These are phyloP conservation scores for Lacanobia wlatinum DNA, from an alignment of 2,888 invertebrate genomes.

Conservation along the genomic window DNA sequence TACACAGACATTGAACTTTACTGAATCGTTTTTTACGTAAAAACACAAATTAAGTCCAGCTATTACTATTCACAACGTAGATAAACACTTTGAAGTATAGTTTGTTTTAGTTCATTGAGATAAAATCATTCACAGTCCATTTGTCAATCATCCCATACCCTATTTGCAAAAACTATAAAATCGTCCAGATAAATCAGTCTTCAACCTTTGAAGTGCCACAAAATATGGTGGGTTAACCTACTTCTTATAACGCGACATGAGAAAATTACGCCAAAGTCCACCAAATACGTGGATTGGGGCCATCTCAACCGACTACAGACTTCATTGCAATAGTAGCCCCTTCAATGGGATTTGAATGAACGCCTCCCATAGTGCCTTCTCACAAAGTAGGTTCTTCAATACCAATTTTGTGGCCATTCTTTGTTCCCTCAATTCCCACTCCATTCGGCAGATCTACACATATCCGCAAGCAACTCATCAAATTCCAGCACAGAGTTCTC, in stretches of 20 bases:
- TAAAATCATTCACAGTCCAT: constrained; percentile 50
- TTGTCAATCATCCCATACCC: constrained; percentile 40
- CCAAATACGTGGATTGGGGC: not conserved
- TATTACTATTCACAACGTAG: constrained; percentile 54
- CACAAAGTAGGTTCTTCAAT: not conserved
- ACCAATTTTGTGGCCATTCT: constrained; percentile 18
- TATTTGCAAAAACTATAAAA: constrained; percentile 41
- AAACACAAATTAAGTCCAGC: constrained; percentile 34
- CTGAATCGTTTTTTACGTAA: constrained; percentile 17
- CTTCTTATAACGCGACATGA: not conserved
- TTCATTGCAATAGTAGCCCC: not conserved
- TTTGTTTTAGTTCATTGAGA: constrained; percentile 27
- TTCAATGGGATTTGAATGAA: constrained; percentile 2
- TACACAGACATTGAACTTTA: constrained; percentile 34
- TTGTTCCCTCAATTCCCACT: constrained; percentile 83
- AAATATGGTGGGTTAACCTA: constrained; percentile 22
- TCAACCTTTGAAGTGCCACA: constrained; percentile 60
- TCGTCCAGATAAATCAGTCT: constrained; percentile 70
- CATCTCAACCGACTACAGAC: not conserved
- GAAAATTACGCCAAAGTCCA: not conserved
- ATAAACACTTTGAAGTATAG: constrained; percentile 41
- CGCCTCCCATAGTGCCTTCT: not conserved
- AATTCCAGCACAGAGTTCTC: constrained; percentile 94
- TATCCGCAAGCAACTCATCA: constrained; percentile 94
- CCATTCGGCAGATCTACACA: constrained; percentile 92